Evolutionary conservation across 1,140 invertebrate genomes (phyloP), one percentile per base, ranked within the genome.

Genomic region (Diprion similis): DNA sequence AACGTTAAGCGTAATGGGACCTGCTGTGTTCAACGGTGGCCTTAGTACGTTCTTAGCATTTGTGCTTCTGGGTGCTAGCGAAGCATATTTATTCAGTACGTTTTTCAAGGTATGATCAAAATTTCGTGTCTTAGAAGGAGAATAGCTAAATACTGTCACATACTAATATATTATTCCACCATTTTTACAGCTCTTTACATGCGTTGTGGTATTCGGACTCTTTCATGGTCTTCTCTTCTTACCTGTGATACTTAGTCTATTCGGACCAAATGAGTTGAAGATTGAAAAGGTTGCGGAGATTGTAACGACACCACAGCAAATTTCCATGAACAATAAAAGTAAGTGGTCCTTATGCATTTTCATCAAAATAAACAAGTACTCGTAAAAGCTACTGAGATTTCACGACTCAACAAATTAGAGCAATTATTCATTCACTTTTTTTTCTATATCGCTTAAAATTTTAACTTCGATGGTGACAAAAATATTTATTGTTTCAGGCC

Each of bases 211-310:
- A 47, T 91, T 90, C 79, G 91, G 91, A 37, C 79, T 91, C 24
- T 91, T 90, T 80, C 90, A 91, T 77, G 91, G 90, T 37, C 78
- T 92, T 45, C 80, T 89, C 66, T 90, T 90, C 80, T 80, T 92
- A 68, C 91, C 91, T 0, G 89, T 91, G 7, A 82, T 91, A 47
- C 80, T 91, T 15, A 91, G 90, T 70, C 79, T 89, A 69, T 78
- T 89, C 10, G 90, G 91, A 24, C 88, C 91, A n/a, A 76, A 80
- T 51, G 80, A 84, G 64, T 78, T 74, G 66, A 73, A 15, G 24
- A 70, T 77, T 59, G n/a, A 68, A n/a, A 73, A 76, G 77, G 82
- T 8, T 17, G 51, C 11, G 6, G 51, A 59, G 51, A 17, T 59
- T 17, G n/a, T 13, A 3, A 59, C n/a, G n/a, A 17, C 51, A 17